Evolutionary conservation across 2,888 invertebrate species (phyloP).

Genomic region (Yponomeuta cagnagella): DNA sequence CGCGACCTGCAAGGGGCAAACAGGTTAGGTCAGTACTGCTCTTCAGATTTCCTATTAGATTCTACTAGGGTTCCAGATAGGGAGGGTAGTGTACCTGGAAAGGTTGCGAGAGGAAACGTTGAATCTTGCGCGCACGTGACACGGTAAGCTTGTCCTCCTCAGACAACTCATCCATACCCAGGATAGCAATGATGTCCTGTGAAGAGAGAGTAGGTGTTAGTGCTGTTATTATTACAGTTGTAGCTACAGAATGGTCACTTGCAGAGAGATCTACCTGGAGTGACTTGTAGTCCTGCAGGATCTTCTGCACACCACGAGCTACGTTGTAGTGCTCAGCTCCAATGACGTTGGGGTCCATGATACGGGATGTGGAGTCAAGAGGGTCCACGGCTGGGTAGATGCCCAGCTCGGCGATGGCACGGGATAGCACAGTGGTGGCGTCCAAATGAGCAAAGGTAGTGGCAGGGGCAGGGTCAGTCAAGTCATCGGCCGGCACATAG

Average conservation of each 20-base stretch:
- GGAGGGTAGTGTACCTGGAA: conserved; percentile 73
- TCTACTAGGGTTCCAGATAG: background rate
- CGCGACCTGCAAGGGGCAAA: conserved; percentile 76
- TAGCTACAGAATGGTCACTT: background rate
- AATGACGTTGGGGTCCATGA: conserved; percentile 95
- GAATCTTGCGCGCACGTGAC: conserved; percentile 88
- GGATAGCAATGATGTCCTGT: conserved; percentile 87
- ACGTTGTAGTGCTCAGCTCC: conserved; percentile 92
- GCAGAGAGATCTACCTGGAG: conserved; percentile 59
- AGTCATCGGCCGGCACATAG: conserved; percentile 96
- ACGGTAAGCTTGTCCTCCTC: conserved; percentile 91
- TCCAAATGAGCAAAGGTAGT: conserved; percentile 98
- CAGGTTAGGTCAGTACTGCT: background rate
- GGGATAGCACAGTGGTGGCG: conserved; percentile 94
- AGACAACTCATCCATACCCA: conserved; percentile 92
- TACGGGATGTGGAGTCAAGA: conserved; percentile 95
- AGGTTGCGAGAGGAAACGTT: conserved; percentile 90
- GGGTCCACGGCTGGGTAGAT: conserved; percentile 97
- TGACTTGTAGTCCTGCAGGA: conserved; percentile 88
- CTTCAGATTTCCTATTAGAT: background rate
- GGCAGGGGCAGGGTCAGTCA: conserved; percentile 97
- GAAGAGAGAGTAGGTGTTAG: conserved; percentile 40
- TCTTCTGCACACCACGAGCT: conserved; percentile 94
- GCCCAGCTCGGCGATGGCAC: conserved; percentile 94
- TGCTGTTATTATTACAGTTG: background rate